phyloP scores from a whole-genome alignment of 2,888 invertebrate genomes.

The Nomada ruficornis region DNA sequence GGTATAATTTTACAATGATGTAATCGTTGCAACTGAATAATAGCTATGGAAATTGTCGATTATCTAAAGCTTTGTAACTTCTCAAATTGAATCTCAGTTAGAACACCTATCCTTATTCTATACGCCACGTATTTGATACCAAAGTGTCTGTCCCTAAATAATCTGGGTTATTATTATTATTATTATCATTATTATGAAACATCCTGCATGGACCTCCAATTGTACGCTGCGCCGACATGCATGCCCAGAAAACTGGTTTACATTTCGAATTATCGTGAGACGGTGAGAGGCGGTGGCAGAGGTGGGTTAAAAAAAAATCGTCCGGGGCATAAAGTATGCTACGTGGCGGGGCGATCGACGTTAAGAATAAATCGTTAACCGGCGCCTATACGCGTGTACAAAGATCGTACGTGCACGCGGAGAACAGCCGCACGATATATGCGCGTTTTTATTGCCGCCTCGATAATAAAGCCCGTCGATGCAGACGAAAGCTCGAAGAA shows the following conservation, averaged over 20 bases:
- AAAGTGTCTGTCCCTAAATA: too few relatives aligned
- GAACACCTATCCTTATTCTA: too few relatives aligned
- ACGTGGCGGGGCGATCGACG: constrained; percentile 55
- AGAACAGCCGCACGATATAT: constrained; percentile 18
- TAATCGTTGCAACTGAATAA: too few relatives aligned
- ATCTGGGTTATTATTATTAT: too few relatives aligned
- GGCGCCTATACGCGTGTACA: constrained; percentile 13
- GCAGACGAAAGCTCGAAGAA: constrained; percentile 60
- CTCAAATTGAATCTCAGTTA: too few relatives aligned
- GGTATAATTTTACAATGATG: too few relatives aligned
- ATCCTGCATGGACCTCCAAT: background rate
- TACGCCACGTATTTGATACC: too few relatives aligned
- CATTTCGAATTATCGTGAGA: constrained; percentile 66
- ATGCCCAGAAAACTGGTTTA: constrained; percentile 65
- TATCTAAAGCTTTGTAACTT: too few relatives aligned
- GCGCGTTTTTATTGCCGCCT: constrained; percentile 56
- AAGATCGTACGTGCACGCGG: constrained; percentile 19
- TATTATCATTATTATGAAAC: too few relatives aligned
- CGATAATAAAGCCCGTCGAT: constrained; percentile 58
- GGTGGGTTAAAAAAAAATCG: constrained; percentile 57
- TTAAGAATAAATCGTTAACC: constrained; percentile 67
- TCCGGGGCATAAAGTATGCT: constrained; percentile 62
- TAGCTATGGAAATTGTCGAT: too few relatives aligned
- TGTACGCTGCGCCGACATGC: constrained; percentile 23
- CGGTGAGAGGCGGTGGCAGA: constrained; percentile 19